Percentiles rank a stretch among this genome's conserved stretches.
Conservation (phyloP, 2,113 vertebrate genomes). For the Conger conger region DNA sequence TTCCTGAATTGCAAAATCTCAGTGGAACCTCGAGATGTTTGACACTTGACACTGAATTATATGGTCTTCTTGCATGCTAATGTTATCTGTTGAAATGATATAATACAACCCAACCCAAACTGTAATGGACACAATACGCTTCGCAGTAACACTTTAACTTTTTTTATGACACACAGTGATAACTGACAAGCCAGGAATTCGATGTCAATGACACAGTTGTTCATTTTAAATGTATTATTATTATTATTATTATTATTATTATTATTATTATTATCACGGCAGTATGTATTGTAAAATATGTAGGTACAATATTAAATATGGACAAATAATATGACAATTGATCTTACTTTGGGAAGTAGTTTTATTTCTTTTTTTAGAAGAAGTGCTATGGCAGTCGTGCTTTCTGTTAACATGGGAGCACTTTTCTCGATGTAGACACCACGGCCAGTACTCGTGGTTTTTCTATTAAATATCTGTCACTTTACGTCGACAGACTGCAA, state of each 20-base stretch:
- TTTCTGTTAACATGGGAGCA: neutral
- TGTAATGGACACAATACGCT: constrained; percentile 40
- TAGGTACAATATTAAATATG: neutral
- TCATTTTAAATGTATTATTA: neutral
- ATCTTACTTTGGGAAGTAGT: neutral
- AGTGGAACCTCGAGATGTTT: constrained; percentile 19
- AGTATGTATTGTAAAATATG: neutral
- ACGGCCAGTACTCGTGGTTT: constrained; percentile 51
- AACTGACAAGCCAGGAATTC: neutral
- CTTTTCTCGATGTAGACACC: constrained; percentile 20
- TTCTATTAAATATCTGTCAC: constrained; percentile 59
- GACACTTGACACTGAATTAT: constrained; percentile 2
- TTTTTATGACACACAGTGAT: constrained; percentile 26
- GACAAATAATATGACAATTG: neutral
- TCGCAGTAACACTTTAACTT: constrained; percentile 49
- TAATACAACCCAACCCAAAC: constrained; percentile 34
- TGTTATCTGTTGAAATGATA: constrained; percentile 33
- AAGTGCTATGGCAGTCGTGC: neutral
- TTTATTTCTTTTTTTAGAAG: neutral
- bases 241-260: neutral
- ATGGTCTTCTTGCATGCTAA: constrained; percentile 22
- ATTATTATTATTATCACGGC: neutral
- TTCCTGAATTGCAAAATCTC: constrained; percentile 13
- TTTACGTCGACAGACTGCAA: constrained; percentile 49
- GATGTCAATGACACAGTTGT: constrained; percentile 8